A percentile compares a stretch with the other conserved stretches of the same genome.
Conservation (phyloP, 2,797 vertebrate species). For the Eulemur mongoz region DNA sequence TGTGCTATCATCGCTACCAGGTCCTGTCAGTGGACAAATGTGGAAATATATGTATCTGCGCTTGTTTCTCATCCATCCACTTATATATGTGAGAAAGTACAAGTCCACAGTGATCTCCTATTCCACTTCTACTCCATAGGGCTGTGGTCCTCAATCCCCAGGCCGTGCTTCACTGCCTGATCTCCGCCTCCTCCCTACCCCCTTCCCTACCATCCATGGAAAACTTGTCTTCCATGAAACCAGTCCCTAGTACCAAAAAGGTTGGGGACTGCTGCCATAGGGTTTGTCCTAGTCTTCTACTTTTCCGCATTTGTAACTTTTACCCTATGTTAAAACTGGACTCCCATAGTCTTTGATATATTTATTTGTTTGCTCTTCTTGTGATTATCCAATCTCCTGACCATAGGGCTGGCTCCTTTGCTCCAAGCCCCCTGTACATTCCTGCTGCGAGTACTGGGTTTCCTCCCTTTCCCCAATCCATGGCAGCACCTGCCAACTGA, state of each 20-base stretch:
- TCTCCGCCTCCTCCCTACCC: no score
- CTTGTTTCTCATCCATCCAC: background rate
- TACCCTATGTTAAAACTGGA: background rate
- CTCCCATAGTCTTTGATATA: accelerated
- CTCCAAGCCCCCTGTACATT: background rate
- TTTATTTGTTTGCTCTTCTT: background rate
- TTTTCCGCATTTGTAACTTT: background rate
- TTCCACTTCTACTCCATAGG: background rate
- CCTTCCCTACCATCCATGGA: no score
- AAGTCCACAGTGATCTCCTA: background rate
- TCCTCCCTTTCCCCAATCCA: background rate
- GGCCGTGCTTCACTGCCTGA: no score
- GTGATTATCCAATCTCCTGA: background rate
- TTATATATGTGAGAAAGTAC: background rate
- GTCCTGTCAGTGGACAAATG: background rate
- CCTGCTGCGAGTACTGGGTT: background rate
- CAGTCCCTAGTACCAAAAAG: no score
- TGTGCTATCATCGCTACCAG: accelerated
- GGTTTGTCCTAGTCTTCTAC: background rate
- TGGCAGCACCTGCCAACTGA: background rate
- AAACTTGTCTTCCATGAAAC: no score
- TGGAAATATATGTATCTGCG: accelerated
- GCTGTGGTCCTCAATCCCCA: no score
- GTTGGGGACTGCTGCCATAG: no score
- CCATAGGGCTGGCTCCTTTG: background rate